Evolutionary conservation across 37 sponge, comb jelly and placozoan species (phyloP).

Genomic region (Aphrocallistes beatrix): DNA sequence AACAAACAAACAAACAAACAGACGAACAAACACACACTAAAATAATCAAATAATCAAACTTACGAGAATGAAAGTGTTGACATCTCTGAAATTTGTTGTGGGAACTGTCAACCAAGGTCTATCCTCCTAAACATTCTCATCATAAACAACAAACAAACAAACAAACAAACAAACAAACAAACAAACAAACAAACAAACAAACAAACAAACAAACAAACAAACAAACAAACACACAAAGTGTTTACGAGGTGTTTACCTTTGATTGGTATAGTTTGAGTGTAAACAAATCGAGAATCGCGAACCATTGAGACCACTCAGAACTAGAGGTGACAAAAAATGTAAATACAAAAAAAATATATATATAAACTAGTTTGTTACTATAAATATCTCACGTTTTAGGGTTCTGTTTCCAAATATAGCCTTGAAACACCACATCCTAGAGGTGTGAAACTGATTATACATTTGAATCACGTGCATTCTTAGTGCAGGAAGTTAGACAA

Average conservation of each 20-base stretch:
- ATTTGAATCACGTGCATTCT: too few relatives aligned
- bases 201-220: background rate
- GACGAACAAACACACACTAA: background rate
- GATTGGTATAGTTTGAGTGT: conserved; percentile 11
- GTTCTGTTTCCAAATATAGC: background rate
- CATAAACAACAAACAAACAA: too few relatives aligned
- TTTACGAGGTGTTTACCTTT: background rate
- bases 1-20: background rate
- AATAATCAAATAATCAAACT: background rate
- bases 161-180: background rate
- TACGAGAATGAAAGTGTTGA: background rate
- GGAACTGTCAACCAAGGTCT: conserved; percentile 2
- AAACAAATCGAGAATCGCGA: background rate
- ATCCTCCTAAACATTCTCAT: conserved; percentile 17
- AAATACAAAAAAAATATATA: too few relatives aligned
- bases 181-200: background rate
- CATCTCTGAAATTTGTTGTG: background rate
- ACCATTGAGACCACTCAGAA: background rate
- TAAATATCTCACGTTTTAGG: background rate
- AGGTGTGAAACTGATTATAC: too few relatives aligned
- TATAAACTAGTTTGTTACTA: too few relatives aligned
- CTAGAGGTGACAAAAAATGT: too few relatives aligned
- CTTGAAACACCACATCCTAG: background rate
- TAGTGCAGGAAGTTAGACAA: too few relatives aligned
- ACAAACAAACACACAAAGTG: background rate